Conservation (phyloP, 2,888 invertebrate genomes). For the Drosophila neotestacea region DNA sequence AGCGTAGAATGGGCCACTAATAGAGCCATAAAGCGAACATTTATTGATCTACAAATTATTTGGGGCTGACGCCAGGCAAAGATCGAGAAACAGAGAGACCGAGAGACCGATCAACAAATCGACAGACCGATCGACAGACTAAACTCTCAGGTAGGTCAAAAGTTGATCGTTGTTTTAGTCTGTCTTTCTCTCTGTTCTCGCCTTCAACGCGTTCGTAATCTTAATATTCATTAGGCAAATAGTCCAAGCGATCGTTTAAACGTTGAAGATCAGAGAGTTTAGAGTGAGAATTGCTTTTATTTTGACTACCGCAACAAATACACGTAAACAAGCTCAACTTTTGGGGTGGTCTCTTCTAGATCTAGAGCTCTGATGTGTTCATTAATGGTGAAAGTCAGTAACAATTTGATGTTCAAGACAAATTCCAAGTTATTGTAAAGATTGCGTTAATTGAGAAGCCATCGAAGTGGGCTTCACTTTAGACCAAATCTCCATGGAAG, state of each 20-base stretch:
- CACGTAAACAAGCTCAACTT: constrained; percentile 37
- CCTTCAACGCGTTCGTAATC: constrained; percentile 52
- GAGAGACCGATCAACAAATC: too few relatives aligned
- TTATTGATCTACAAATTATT: constrained; percentile 84
- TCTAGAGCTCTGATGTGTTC: constrained; percentile 24
- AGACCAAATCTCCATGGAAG: constrained; percentile 79
- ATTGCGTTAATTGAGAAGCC: constrained; percentile 81
- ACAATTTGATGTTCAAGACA: background rate
- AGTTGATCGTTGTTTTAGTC: constrained; percentile 33
- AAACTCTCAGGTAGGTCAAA: constrained; percentile 44
- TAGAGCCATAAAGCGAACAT: constrained; percentile 83
- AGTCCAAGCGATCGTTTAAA: constrained; percentile 43
- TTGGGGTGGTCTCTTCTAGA: constrained; percentile 64
- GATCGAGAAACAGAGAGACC: background rate
- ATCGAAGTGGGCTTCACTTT: constrained; percentile 69
- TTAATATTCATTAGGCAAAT: constrained; percentile 81
- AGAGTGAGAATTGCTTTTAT: constrained; percentile 15
- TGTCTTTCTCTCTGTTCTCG: background rate
- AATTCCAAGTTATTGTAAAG: constrained; percentile 12
- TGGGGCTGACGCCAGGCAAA: constrained; percentile 56
- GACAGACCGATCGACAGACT: background rate
- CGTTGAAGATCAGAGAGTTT: constrained; percentile 22
- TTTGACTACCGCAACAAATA: constrained; percentile 44
- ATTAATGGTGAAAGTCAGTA: constrained; percentile 15
- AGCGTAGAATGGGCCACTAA: constrained; percentile 75